Evolutionary conservation across 1,140 invertebrate species (phyloP).

Genomic region (Psix sp.): DNA sequence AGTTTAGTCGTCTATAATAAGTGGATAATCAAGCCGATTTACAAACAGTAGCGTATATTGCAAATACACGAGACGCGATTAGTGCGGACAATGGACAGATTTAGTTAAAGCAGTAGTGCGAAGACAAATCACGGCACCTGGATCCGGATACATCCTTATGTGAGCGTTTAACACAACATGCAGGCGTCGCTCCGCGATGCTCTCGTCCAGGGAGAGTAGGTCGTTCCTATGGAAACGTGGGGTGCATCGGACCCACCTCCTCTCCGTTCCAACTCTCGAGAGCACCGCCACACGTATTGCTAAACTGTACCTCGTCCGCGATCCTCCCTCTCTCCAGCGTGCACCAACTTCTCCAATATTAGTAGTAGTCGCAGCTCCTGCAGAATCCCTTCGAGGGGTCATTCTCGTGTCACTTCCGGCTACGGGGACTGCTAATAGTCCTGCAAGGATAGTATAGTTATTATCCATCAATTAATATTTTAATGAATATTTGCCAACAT

Average conservation of each 20-base stretch:
- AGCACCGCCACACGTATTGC: constrained; percentile 61
- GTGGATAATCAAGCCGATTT: no score
- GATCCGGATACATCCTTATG: constrained; percentile 64
- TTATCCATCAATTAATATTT: no score
- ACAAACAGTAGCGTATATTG: no score
- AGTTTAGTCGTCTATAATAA: no score
- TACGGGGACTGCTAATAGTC: constrained; percentile 9
- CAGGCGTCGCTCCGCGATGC: constrained; percentile 61
- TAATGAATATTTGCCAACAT: no score
- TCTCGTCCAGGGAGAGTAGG: constrained; percentile 75
- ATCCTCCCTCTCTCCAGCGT: constrained; percentile 11
- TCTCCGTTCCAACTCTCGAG: constrained; percentile 40
- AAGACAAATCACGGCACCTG: constrained; percentile 24
- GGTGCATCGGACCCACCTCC: constrained; percentile 70
- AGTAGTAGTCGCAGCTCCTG: constrained; percentile 58
- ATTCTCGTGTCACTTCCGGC: constrained; percentile 36
- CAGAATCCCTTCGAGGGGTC: constrained; percentile 51
- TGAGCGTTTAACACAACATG: constrained; percentile 67
- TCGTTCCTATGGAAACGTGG: constrained; percentile 74
- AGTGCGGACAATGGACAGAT: constrained; percentile 7
- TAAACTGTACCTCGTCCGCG: constrained; percentile 63
- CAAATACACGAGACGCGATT: constrained; percentile 7
- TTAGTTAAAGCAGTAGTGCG: background rate
- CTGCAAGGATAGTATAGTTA: no score
- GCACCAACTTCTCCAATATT: constrained; percentile 16